phyloP scores from a whole-genome alignment of 2,113 vertebrate genomes.

The Tringa solitaria region DNA sequence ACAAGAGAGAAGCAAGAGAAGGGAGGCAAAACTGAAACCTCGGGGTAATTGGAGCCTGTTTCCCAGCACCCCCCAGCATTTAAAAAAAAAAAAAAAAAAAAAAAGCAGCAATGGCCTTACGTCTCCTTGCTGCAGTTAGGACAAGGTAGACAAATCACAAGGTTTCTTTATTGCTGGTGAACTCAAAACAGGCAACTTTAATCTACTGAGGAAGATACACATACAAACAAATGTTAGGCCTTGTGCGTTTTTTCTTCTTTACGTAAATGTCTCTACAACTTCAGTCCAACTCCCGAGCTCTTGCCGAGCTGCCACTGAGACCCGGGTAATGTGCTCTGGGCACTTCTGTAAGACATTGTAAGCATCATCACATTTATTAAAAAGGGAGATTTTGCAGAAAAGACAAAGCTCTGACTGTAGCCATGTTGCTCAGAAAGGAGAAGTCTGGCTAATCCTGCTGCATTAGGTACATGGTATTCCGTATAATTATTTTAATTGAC shows the following conservation, averaged over 20 bases:
- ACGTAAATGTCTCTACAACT: slow-evolving; percentile 37
- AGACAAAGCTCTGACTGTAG: slow-evolving; percentile 34
- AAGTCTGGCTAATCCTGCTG: slow-evolving; percentile 31
- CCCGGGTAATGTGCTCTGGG: background rate
- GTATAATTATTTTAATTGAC: background rate
- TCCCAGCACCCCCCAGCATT: background rate
- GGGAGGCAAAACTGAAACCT: background rate
- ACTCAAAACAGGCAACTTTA: slow-evolving; percentile 75
- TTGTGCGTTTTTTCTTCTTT: slow-evolving; percentile 53
- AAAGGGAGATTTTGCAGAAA: slow-evolving; percentile 29
- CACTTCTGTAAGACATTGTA: slow-evolving; percentile 1
- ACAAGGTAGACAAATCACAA: slow-evolving; percentile 64
- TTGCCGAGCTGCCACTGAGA: slow-evolving; percentile 20
- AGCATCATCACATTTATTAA: slow-evolving; percentile 37
- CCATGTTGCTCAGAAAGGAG: slow-evolving; percentile 3
- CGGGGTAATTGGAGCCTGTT: background rate
- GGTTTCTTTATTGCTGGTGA: slow-evolving; percentile 72
- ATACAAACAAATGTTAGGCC: slow-evolving; percentile 62
- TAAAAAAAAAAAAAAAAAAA: background rate
- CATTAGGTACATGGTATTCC: background rate
- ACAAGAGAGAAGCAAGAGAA: background rate
- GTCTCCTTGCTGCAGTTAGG: slow-evolving; percentile 8
- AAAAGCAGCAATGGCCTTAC: background rate
- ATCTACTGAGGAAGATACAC: slow-evolving; percentile 68
- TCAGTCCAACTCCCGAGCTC: slow-evolving; percentile 25